These are phyloP conservation scores for Aix galericulata DNA, from an alignment of 2,113 vertebrate genomes.

Conservation along the genomic window DNA sequence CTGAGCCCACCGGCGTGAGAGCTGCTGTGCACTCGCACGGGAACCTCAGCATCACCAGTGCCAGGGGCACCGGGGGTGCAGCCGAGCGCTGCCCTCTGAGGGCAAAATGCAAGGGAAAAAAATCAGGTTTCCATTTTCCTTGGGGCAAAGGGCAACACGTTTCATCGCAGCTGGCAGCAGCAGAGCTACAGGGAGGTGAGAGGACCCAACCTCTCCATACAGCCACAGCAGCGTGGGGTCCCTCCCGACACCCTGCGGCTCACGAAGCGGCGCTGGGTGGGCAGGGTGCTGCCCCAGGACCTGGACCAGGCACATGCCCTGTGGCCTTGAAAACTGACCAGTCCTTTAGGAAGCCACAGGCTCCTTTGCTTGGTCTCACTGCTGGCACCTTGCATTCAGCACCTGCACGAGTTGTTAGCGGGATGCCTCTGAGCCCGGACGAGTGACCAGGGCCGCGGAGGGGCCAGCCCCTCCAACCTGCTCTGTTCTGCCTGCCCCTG, in stretches of 20 bases:
- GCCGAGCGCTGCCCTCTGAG: accelerated
- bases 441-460: not conserved
- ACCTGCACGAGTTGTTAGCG: not conserved
- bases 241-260: not conserved
- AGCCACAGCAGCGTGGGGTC: too few relatives aligned
- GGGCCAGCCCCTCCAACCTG: not conserved
- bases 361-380: not conserved
- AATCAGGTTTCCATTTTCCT: not conserved
- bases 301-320: too few relatives aligned
- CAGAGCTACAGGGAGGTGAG: too few relatives aligned
- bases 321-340: not conserved
- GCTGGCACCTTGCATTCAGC: not conserved
- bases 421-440: accelerated
- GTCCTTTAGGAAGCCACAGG: not conserved
- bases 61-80: accelerated
- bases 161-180: too few relatives aligned
- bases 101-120: not conserved
- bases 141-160: too few relatives aligned
- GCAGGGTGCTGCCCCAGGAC: too few relatives aligned
- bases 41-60: too few relatives aligned
- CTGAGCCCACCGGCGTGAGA: not conserved
- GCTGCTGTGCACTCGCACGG: too few relatives aligned
- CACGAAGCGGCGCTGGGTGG: too few relatives aligned
- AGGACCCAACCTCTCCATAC: too few relatives aligned
- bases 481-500: not conserved